A percentile compares a stretch with the other conserved stretches of the same genome.
phyloP scores from a whole-genome alignment of 2,888 invertebrate genomes.

The Tridacna gigas region DNA sequence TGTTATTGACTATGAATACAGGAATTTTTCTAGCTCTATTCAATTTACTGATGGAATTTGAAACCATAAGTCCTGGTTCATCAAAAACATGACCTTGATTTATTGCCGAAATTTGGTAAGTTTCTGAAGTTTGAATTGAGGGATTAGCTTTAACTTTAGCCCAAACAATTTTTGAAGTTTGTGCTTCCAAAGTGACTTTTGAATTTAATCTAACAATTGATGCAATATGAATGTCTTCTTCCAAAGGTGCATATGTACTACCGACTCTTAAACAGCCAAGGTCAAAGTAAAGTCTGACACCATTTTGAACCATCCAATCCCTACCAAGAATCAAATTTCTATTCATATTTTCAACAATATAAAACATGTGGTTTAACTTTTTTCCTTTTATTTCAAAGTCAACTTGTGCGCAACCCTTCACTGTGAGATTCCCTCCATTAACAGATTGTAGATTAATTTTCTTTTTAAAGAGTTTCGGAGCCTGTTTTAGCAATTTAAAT shows the following conservation, averaged over 20 bases:
- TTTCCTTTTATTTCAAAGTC: conserved; percentile 4
- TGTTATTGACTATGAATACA: not conserved
- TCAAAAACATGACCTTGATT: too few relatives aligned
- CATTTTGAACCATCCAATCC: not conserved
- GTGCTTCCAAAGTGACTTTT: not conserved
- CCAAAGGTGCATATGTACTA: not conserved
- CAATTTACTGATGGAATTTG: conserved; percentile 11
- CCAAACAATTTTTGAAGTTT: not conserved
- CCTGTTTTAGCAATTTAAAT: conserved; percentile 5
- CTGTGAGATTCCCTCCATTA: conserved; percentile 4
- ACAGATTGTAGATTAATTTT: conserved; percentile 10
- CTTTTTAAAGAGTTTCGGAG: conserved; percentile 10
- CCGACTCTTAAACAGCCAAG: conserved; percentile 11
- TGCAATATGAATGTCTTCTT: not conserved
- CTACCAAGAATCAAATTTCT: too few relatives aligned
- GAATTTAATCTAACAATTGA: not conserved
- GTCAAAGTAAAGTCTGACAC: conserved; percentile 27
- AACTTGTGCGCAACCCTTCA: not conserved
- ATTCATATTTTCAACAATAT: conserved; percentile 22
- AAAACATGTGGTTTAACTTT: conserved; percentile 28
- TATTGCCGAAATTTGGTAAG: too few relatives aligned
- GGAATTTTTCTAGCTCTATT: not conserved
- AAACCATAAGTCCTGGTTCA: conserved; percentile 27
- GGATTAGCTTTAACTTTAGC: conserved; percentile 1
- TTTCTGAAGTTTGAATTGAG: too few relatives aligned